These are phyloP conservation scores for Spicauda simplicius DNA, from an alignment of 2,888 invertebrate genomes.

Conservation along the genomic window DNA sequence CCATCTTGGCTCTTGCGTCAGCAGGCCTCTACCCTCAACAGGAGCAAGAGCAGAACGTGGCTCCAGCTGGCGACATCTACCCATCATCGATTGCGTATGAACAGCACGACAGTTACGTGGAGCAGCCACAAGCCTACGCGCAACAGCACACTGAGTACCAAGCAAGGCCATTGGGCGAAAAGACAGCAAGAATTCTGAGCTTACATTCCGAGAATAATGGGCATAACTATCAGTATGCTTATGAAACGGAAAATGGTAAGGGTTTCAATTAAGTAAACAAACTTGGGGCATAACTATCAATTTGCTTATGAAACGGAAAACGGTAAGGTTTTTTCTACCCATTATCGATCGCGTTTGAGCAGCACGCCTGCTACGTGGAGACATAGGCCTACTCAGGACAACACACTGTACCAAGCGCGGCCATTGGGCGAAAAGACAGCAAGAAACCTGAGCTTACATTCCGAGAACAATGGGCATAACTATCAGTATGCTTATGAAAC, in stretches of 20 bases:
- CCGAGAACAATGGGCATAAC: too few relatives aligned
- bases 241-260: slow-evolving; percentile 87
- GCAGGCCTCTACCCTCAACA: slow-evolving; percentile 57
- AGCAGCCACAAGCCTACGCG: slow-evolving; percentile 54
- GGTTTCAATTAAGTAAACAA: neutral
- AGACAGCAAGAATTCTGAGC: slow-evolving; percentile 60
- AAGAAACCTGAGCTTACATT: too few relatives aligned
- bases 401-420: too few relatives aligned
- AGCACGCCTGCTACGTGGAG: too few relatives aligned
- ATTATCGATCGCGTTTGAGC: too few relatives aligned
- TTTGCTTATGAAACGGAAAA: too few relatives aligned
- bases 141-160: slow-evolving; percentile 38
- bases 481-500: too few relatives aligned
- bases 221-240: slow-evolving; percentile 74
- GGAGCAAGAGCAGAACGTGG: slow-evolving; percentile 47
- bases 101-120: slow-evolving; percentile 54
- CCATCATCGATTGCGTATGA: slow-evolving; percentile 62
- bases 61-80: slow-evolving; percentile 58
- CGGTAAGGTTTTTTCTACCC: slow-evolving; percentile 63
- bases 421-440: too few relatives aligned
- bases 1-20: slow-evolving; percentile 62
- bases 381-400: too few relatives aligned
- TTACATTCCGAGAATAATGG: slow-evolving; percentile 60
- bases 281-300: too few relatives aligned
- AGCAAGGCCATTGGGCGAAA: slow-evolving; percentile 50